These are phyloP conservation scores for Yponomeuta malinellus DNA, from an alignment of 2,888 invertebrate species.

Conservation along the genomic window DNA sequence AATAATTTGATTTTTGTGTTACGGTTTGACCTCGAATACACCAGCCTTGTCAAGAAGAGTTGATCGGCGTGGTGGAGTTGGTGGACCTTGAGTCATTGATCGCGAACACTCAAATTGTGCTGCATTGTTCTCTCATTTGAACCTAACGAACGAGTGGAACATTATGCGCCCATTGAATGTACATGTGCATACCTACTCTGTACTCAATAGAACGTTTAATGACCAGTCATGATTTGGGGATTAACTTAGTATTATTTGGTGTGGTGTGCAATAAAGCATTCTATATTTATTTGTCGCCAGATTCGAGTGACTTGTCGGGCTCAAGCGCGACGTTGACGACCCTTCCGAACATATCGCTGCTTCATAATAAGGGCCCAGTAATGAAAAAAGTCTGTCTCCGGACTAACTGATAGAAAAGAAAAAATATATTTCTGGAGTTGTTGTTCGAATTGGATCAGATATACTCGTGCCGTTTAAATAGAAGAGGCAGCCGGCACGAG, in stretches of 20 bases:
- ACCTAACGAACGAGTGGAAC: neutral
- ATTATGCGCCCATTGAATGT: neutral
- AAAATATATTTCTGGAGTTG: too few relatives aligned
- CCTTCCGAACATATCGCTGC: too few relatives aligned
- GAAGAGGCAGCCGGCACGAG: too few relatives aligned
- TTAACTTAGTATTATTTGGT: neutral
- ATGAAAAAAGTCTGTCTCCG: too few relatives aligned
- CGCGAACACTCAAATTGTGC: conserved; percentile 53
- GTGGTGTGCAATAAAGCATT: too few relatives aligned
- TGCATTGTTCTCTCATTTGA: conserved; percentile 41
- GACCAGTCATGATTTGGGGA: neutral
- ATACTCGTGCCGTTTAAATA: too few relatives aligned
- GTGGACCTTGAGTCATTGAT: conserved; percentile 55
- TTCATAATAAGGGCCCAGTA: too few relatives aligned
- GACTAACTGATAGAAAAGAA: too few relatives aligned
- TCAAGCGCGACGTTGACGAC: too few relatives aligned
- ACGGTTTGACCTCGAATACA: conserved; percentile 27
- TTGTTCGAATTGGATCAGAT: too few relatives aligned
- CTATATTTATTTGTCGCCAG: too few relatives aligned
- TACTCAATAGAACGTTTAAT: neutral
- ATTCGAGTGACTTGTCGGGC: too few relatives aligned
- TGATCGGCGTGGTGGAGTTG: conserved; percentile 34
- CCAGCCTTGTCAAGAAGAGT: conserved; percentile 56
- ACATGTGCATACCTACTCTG: neutral
- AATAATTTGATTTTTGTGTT: conserved; percentile 37